Base-by-base conservation (phyloP, 2,888 invertebrate species). In the Alcis repandata region DNA sequence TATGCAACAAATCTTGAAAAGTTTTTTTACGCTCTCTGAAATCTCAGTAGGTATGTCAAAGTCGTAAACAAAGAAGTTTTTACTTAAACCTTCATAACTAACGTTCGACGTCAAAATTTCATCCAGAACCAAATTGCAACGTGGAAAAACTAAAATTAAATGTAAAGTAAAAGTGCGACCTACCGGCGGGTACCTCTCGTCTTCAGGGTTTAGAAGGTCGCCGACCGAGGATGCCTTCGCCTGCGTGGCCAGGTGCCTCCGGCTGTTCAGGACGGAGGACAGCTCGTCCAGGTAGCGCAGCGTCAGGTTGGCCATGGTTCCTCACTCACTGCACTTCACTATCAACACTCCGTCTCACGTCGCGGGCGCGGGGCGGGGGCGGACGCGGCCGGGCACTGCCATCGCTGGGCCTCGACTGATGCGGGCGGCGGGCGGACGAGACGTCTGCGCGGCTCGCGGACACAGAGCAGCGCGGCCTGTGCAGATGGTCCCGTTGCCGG, bases 241-340 rank as follows among this genome's bases (percentile, higher is more conserved):
- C 59, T 92, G 92, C 59, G 73, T 87, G 63, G 91, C 83, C 66
- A 93, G 76, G 60, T 90, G 90, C 75, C 86, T 83, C 74, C 93
- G 81, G 69, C 93, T 82, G 69, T 92, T 92, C 84, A 94, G 77
- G 67, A 94, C 94, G 75, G 87, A 92, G 32, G 93, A 93, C 71
- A 94, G 77, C 84, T 94, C 94, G 83, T 94, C 94, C 89, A 94
- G 88, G 86, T 94, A 94, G 45, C 92, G 82, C 60, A 94, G 78
- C 69, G 93, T 92, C 75, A 94, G 80, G 75, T 92, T 92, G 32
- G 92, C 92, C 92, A 92, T 92, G 76, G 67, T 79, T 65, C 68
- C 73, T 73, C 59, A 61, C 65, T 65, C 67, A 64, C 64, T 41
- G 76, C 79, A 79, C 76, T 78, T 17, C 82, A 70, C 70, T 64